These are phyloP conservation scores for Pluvialis apricaria DNA, from an alignment of 2,113 vertebrate species.

Conservation along the genomic window DNA sequence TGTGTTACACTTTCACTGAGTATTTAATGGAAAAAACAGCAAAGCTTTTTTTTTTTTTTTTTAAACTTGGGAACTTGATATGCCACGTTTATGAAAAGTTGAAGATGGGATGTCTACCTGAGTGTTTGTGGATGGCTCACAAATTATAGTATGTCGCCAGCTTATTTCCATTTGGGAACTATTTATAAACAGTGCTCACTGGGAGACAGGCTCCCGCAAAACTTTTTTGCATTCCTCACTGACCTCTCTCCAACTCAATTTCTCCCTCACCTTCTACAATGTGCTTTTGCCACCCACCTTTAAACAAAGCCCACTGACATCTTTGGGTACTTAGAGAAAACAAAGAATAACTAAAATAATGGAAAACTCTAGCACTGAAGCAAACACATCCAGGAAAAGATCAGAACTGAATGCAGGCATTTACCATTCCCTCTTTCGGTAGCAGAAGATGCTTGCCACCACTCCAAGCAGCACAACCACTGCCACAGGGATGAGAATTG, in stretches of 20 bases:
- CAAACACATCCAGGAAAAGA: neutral
- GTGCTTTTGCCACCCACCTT: neutral
- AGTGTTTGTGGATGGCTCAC: neutral
- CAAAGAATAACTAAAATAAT: neutral
- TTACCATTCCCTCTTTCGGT: conserved; percentile 82
- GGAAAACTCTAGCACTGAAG: neutral
- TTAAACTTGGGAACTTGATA: neutral
- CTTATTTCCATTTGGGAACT: neutral
- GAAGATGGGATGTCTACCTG: neutral
- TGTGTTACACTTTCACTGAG: neutral
- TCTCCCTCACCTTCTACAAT: neutral
- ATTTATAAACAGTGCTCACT: neutral
- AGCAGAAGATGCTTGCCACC: conserved; percentile 75
- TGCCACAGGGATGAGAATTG: conserved; percentile 77
- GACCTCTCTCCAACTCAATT: neutral
- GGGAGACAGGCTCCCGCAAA: neutral
- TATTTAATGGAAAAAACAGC: conserved; percentile 9
- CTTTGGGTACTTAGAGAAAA: neutral
- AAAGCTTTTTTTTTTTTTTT: neutral
- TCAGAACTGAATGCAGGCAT: neutral
- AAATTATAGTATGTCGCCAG: neutral
- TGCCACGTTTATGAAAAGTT: neutral
- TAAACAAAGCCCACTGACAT: neutral
- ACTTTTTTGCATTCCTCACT: neutral
- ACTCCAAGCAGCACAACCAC: conserved; percentile 72